Base-by-base conservation (phyloP, 1,140 invertebrate genomes). In the Drosophila auraria region DNA sequence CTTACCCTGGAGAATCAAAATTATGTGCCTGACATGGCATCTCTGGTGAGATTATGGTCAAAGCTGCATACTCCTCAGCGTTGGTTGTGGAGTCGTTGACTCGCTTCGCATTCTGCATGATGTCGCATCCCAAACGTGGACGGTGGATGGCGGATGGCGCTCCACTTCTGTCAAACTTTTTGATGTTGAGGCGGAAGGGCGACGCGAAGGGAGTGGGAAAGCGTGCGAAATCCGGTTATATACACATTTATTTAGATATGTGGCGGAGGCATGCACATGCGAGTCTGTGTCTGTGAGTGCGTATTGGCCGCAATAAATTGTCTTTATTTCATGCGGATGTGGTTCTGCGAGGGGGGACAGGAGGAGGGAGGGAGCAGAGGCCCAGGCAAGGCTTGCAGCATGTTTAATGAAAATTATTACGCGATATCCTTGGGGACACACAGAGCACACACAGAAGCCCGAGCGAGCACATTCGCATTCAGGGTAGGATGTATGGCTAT, bases 101-200 rank as follows among this genome's bases (percentile, higher is more conserved):
- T 73, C 42, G 45, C 20, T 17, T 36, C 17, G 15, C 15, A 25
- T 71, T 49, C 27, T 71, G 42, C 27, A 50, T 50, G 63, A 66
- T 25, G 66, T 53, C 58, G 77, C 73, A 69, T 81, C 64, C 64
- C 72, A 70, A 82, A 79, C 65, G 82, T 82, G 66, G n/a, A 38
- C 36, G 36, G 36, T 5, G 36, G 36, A n/a, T 57, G 54, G 54
- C 54, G 60, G 76, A 76, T 86, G 82, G 74, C 75, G 83, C 68
- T 87, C 83, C 79, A 87, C 40, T 87, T 87, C 62, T 87, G 83
- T 87, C 83, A 87, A 87, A 87, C 75, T 87, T 87, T 87, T 86
- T 84, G 83, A 87, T 80, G 83, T 87, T 45, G 49, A 44, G 70
- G 53, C 70, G 58, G 68, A 36, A 23, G 66, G 49, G 75, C 56